These are phyloP conservation scores for Peromyscus eremicus DNA, from an alignment of 2,797 vertebrate species.

Conservation along the genomic window DNA sequence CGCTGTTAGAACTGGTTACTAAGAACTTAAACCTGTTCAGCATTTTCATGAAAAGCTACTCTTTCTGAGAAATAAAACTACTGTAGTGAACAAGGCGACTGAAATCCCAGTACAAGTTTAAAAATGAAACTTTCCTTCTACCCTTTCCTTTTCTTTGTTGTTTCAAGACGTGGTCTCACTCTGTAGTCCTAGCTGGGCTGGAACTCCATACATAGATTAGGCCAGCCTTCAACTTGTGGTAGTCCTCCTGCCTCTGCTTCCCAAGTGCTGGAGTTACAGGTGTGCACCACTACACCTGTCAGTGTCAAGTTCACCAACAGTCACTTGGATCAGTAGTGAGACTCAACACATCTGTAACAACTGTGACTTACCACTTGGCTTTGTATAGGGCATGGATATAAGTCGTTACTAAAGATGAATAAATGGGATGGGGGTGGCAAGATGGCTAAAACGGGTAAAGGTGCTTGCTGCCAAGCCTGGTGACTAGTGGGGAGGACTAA, in stretches of 20 bases:
- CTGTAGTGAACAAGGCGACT: conserved; percentile 34
- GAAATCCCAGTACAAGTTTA: conserved; percentile 56
- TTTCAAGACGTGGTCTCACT: background rate
- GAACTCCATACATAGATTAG: background rate
- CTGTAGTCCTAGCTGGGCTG: background rate
- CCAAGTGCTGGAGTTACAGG: background rate
- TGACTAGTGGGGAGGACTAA: background rate
- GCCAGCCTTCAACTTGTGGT: background rate
- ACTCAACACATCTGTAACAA: background rate
- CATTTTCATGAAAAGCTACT: conserved; percentile 14
- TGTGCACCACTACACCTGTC: background rate
- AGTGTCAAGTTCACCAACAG: background rate
- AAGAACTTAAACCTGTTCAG: conserved; percentile 31
- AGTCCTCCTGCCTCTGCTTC: background rate
- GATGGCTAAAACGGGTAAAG: background rate
- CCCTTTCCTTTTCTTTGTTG: background rate
- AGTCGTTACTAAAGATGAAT: background rate
- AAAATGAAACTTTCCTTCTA: conserved; percentile 35
- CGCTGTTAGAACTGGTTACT: conserved; percentile 8
- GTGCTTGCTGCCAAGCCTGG: background rate
- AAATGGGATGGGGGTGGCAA: background rate
- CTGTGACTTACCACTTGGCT: conserved; percentile 6
- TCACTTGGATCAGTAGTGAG: background rate
- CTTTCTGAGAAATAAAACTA: conserved; percentile 30
- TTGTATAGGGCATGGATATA: background rate